Evolutionary conservation across 2,888 invertebrate genomes (phyloP).

Genomic region (Cephus pygmeus): DNA sequence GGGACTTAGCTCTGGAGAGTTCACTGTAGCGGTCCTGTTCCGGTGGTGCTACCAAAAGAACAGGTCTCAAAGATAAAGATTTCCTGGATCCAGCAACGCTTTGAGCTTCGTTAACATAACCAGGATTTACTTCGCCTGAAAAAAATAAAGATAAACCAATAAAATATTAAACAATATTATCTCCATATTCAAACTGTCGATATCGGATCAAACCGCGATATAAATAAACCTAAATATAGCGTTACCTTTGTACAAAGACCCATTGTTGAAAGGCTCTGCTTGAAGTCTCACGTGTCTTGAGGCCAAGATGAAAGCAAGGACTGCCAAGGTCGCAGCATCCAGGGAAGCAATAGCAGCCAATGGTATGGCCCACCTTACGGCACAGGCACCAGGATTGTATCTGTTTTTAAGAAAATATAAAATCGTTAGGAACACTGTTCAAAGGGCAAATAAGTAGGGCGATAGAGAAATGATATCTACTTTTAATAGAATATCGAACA

Average conservation of each 20-base stretch:
- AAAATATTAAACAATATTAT: not conserved
- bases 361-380: conserved; percentile 93
- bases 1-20: conserved; percentile 61
- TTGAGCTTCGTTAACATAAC: conserved; percentile 86
- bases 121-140: conserved; percentile 88
- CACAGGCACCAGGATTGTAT: conserved; percentile 81
- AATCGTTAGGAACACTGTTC: not conserved
- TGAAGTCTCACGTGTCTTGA: conserved; percentile 88
- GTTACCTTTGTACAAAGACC: conserved; percentile 74
- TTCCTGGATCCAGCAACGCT: conserved; percentile 88
- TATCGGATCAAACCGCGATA: not conserved
- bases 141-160: conserved; percentile 39
- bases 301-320: conserved; percentile 93
- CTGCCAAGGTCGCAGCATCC: conserved; percentile 87
- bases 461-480: conserved; percentile 70
- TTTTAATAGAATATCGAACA: not conserved
- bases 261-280: conserved; percentile 79
- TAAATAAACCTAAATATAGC: not conserved
- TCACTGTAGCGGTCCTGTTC: conserved; percentile 65
- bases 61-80: conserved; percentile 87
- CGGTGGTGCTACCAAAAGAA: conserved; percentile 81
- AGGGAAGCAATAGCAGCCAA: conserved; percentile 90
- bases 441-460: not conserved
- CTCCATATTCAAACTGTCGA: not conserved
- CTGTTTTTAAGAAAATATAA: conserved; percentile 31